Conservation (phyloP, 2,113 vertebrate genomes). For the Nothocercus nigrocapillus region DNA sequence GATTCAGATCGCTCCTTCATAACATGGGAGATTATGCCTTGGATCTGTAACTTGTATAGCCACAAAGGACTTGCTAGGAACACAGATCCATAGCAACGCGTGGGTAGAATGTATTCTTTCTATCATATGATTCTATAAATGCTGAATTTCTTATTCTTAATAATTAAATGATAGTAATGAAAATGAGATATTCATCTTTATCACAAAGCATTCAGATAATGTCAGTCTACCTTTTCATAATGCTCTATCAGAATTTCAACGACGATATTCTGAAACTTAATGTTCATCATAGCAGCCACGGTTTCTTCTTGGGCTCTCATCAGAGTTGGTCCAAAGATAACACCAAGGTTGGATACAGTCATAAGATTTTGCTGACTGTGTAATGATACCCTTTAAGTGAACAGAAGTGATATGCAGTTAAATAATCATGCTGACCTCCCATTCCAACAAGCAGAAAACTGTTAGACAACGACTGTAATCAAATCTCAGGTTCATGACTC, state of each 20-base stretch:
- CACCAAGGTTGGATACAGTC: constrained; percentile 97
- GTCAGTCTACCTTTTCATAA: constrained; percentile 88
- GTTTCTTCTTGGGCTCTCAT: constrained; percentile 99
- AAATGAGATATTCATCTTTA: neutral
- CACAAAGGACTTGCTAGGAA: neutral
- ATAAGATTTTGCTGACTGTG: constrained; percentile 96
- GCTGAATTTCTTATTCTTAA: neutral
- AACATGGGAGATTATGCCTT: neutral
- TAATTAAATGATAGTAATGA: neutral
- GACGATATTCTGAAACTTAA: constrained; percentile 99
- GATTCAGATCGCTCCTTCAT: neutral
- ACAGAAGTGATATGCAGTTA: constrained; percentile 27
- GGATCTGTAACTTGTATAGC: neutral
- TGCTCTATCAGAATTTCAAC: constrained; percentile 98
- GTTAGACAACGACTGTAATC: neutral
- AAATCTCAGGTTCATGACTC: neutral
- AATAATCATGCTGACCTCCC: neutral
- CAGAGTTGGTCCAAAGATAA: constrained; percentile 96
- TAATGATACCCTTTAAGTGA: constrained; percentile 87
- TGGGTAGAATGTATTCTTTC: neutral
- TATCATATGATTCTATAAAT: neutral
- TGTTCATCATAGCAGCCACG: constrained; percentile 99
- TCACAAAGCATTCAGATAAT: neutral
- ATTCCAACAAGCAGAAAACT: neutral
- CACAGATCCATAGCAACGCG: neutral